Evolutionary conservation across 2,797 vertebrate genomes (phyloP), one percentile per base, ranked within the genome.

Genomic region (Coranthus polyacanthus): DNA sequence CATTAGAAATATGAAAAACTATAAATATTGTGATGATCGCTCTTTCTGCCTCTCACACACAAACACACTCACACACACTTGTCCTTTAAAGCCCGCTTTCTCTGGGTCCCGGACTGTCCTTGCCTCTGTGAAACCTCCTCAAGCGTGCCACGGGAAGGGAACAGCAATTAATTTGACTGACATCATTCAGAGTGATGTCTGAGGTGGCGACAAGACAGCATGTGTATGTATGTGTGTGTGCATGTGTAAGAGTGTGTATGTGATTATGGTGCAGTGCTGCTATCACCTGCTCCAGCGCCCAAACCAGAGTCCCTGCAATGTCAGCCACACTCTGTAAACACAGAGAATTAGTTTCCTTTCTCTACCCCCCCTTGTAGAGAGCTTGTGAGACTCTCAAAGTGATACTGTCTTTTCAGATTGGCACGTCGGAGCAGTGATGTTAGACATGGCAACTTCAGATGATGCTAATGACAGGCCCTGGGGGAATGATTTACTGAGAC

Each of bases 121-220:
- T 91, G 87, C 77, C 82, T 85, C 87, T 82, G 55, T 81, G 56
- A 89, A 90, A 87, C 62, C 83, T 90, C 89, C 87, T 86, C 88
- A 86, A 91, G 90, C 82, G 37, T 86, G 82, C 88, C 78, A 87
- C 62, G 21, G 82, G 75, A 86, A 87, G 72, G 75, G 85, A 89
- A 82, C 80, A 78, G 87, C 85, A 91, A 92, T 91, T 91, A 89
- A 88, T 89, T 81, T 89, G 88, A 90, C 83, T 90, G 88, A 93
- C 87, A 91, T 90, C 87, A 91, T 86, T 89, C 86, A 84, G 80
- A 86, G 79, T 86, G 90, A 91, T 88, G 84, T 86, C 86, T 75
- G 82, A 82, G 78, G 81, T 82, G 85, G 79, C 61, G 46, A 86
- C 78, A 83, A 79, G 81, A 73, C 62, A 57, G 72, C 9, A 75